Percentiles rank a stretch among this genome's conserved stretches.
phyloP scores from a whole-genome alignment of 1,140 invertebrate species.

The Brachionus manjavacas region DNA sequence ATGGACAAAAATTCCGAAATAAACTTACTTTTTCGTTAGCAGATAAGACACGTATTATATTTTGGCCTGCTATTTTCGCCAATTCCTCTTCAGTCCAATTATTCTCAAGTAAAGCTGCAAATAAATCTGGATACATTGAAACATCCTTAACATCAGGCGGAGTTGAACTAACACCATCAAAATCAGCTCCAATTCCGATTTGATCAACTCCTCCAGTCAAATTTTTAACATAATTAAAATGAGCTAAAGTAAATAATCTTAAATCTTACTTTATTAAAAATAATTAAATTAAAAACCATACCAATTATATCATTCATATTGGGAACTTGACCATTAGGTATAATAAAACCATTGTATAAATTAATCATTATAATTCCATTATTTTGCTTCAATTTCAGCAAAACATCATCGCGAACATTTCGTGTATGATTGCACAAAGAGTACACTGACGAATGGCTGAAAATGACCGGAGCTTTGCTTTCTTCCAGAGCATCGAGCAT shows the following conservation, averaged over 20 bases:
- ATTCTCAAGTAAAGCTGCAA: conserved; percentile 66
- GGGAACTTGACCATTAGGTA: conserved; percentile 64
- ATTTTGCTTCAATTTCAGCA: conserved; percentile 71
- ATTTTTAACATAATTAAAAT: conserved; percentile 75
- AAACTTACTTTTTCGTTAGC: conserved; percentile 67
- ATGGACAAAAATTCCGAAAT: not conserved
- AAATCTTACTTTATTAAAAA: not conserved
- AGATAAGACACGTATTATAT: conserved; percentile 75
- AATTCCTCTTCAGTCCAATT: conserved; percentile 77
- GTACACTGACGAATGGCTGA: conserved; percentile 79
- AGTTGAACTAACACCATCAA: conserved; percentile 51
- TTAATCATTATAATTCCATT: conserved; percentile 85
- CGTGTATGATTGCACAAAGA: conserved; percentile 75
- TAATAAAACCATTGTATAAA: conserved; percentile 80
- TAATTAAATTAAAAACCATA: conserved; percentile 58
- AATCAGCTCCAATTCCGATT: conserved; percentile 59
- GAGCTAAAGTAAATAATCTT: conserved; percentile 63
- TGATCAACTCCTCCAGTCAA: conserved; percentile 76
- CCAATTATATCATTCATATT: conserved; percentile 80
- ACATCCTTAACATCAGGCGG: conserved; percentile 74
- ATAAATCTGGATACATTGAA: conserved; percentile 76
- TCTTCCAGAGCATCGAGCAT: conserved; percentile 74
- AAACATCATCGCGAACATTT: conserved; percentile 75
- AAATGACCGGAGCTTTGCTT: conserved; percentile 77
- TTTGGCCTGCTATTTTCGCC: conserved; percentile 78